Evolutionary conservation across 1,140 invertebrate genomes (phyloP), one percentile per base, ranked within the genome.

Genomic region (Metopolophium dirhodum): DNA sequence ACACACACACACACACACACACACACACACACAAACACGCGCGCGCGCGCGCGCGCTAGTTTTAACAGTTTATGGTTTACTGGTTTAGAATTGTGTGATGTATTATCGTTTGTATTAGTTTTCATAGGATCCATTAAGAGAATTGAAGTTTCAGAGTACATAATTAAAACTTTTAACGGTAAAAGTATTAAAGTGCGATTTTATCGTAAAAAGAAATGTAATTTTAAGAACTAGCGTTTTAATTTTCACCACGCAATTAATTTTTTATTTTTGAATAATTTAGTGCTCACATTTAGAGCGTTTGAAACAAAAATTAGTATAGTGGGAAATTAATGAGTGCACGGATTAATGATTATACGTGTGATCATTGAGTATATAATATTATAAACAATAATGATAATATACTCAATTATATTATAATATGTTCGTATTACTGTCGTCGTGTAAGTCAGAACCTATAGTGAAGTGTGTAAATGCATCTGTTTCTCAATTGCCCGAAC

Each of bases 221-320:
- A 82, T 35, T 82, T 37, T 35, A 11, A 82, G 14, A 82, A 82
- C 35, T 22, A 22, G 11, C 35, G 35, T 82, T 37, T 35, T 82
- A 82, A 82, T 82, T 82, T 82, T 82, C 14, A 82, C 14, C 77
- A 82, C 20, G 77, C 35, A 82, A 82, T 82, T 82, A 37, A 35
- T 82, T 82, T 82, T 68, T 68, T 68, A 68, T 68, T 30, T 68
- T n/a, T 30, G 61, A 68, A 68, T 68, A 68, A 68, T 68, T 68
- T 68, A 68, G 30, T 68, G 3, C 3, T 23, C 61, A n/a, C 26
- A 11, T 68, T n/a, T 0, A 11, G 30, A 14, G 14, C 30, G 61
- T 68, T 51, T 26, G 30, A 68, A 68, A 68, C n/a, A 68, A 68
- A 37, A 68, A 68, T 68, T 68, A 68, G 26, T 68, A 68, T 61